Conservation (phyloP, 92 coral and sea anemone genomes). For the Parazoanthus swiftii region DNA sequence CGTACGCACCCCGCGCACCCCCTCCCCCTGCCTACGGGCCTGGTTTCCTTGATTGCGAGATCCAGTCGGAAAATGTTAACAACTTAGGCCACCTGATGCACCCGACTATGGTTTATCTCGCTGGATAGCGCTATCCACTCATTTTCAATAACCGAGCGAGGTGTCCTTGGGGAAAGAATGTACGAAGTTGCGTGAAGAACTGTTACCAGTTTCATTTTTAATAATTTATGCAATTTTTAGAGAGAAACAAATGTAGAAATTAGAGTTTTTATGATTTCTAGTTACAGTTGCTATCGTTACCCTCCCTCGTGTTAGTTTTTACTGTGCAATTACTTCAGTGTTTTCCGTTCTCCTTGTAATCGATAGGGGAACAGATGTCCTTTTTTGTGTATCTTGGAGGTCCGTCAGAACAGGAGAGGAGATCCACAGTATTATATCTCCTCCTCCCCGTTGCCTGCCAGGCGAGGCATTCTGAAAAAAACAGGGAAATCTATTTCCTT, state of each 20-base stretch:
- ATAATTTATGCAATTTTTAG: too few species aligned
- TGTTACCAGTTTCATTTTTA: background rate
- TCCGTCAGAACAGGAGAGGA: background rate
- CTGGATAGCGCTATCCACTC: too few species aligned
- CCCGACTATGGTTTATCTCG: too few species aligned
- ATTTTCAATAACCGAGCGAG: too few species aligned
- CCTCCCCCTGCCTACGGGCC: too few species aligned
- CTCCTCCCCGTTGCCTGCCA: constrained; percentile 28
- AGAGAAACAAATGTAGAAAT: background rate
- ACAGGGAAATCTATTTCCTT: constrained; percentile 21
- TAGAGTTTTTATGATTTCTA: background rate
- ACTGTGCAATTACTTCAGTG: background rate
- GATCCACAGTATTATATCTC: background rate
- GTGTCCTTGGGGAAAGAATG: too few species aligned
- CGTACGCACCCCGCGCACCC: too few species aligned
- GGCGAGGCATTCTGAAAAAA: constrained; percentile 52
- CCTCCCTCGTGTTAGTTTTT: too few species aligned
- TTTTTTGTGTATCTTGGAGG: constrained; percentile 22
- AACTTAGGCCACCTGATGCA: too few species aligned
- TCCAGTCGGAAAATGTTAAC: too few species aligned
- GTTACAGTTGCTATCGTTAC: too few species aligned
- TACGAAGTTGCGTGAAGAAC: background rate
- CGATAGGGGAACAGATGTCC: constrained; percentile 24
- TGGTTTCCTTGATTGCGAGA: too few species aligned
- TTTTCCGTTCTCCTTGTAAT: background rate